Percentiles rank a stretch among this genome's conserved stretches.
Evolutionary conservation across 1,140 invertebrate species (phyloP).

Genomic region (Probaryconus sp.): DNA sequence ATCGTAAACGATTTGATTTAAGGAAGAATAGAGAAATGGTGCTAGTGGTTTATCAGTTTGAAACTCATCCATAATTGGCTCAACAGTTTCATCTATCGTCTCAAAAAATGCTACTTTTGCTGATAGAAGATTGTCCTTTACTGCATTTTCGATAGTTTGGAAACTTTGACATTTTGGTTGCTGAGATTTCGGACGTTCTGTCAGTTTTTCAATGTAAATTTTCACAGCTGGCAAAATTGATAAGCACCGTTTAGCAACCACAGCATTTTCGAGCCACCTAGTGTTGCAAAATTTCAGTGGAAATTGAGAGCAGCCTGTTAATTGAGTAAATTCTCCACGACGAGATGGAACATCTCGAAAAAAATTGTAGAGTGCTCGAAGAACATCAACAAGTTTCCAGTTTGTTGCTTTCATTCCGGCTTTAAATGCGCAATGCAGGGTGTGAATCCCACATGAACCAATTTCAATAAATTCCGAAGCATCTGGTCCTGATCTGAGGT

Average conservation of each 20-base stretch:
- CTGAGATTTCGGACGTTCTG: background rate
- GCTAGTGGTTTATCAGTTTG: conserved; percentile 43
- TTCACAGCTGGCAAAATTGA: conserved; percentile 15
- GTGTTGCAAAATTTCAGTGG: conserved; percentile 50
- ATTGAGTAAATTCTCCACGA: too few relatives aligned
- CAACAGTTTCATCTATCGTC: conserved; percentile 34
- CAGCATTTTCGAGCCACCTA: conserved; percentile 45
- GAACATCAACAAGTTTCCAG: conserved; percentile 31
- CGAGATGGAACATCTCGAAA: too few relatives aligned
- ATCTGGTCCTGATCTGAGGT: too few relatives aligned
- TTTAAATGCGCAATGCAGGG: too few relatives aligned
- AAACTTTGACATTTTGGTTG: conserved; percentile 18
- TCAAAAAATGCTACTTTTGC: conserved; percentile 56
- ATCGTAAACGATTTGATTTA: conserved; percentile 1
- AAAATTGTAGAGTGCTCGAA: background rate
- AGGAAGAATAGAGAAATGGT: conserved; percentile 41
- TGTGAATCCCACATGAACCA: too few relatives aligned
- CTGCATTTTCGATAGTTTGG: conserved; percentile 4
- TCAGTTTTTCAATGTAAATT: conserved; percentile 4
- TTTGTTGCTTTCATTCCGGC: conserved; percentile 33
- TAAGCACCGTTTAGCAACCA: conserved; percentile 36
- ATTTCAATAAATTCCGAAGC: too few relatives aligned
- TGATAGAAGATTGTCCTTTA: conserved; percentile 33
- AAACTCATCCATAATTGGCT: conserved; percentile 54
- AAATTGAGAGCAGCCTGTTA: conserved; percentile 3